Conservation (phyloP, 2,113 vertebrate species). For the Pavo muticus region DNA sequence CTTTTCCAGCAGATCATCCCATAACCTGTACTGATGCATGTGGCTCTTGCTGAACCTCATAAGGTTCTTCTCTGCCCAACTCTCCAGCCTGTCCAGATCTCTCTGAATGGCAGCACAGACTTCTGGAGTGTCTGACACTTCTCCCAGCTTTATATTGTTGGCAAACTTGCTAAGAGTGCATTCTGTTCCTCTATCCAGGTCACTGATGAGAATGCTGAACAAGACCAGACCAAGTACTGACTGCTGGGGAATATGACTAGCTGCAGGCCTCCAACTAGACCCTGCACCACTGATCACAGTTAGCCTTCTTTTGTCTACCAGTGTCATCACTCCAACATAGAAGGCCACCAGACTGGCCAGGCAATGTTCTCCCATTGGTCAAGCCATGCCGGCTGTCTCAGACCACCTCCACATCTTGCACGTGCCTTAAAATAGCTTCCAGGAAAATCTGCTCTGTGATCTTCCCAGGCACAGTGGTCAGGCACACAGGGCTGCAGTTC, state of each 20-base stretch:
- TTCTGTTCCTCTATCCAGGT: too few relatives aligned
- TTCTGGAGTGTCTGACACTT: too few relatives aligned
- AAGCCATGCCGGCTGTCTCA: background rate
- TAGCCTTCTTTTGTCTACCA: background rate
- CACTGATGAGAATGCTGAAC: too few relatives aligned
- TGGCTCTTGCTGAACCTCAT: too few relatives aligned
- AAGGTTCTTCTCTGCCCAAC: too few relatives aligned
- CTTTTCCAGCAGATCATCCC: too few relatives aligned
- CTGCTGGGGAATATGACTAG: background rate
- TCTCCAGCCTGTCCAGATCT: too few relatives aligned
- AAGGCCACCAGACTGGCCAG: background rate
- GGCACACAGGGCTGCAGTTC: background rate
- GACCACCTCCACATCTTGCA: background rate
- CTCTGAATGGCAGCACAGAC: too few relatives aligned
- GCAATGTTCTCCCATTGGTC: background rate
- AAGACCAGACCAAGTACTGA: background rate
- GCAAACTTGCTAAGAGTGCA: too few relatives aligned
- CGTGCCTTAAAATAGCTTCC: background rate
- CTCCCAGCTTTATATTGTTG: too few relatives aligned
- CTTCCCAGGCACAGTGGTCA: background rate
- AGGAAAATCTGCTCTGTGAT: background rate
- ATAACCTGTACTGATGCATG: too few relatives aligned
- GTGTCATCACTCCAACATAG: background rate
- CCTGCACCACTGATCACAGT: background rate
- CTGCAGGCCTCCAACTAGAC: too few relatives aligned